Conservation (phyloP, 2,888 invertebrate genomes). For the Macrophya alboannulata region DNA sequence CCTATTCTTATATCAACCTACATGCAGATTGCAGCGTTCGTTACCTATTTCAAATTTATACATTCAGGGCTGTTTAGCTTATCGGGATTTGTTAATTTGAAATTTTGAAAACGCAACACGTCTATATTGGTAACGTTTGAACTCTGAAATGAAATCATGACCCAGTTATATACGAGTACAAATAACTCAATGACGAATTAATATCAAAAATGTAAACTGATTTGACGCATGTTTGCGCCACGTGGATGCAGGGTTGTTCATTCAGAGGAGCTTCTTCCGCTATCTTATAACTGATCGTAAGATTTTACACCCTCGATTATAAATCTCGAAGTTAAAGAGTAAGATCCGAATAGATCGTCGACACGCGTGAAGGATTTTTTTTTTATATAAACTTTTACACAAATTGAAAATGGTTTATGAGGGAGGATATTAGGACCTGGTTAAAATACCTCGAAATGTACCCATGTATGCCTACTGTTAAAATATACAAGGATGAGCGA, state of each 20-base stretch:
- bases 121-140: not conserved
- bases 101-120: not conserved
- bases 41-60: not conserved
- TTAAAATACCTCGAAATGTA: conserved; percentile 9
- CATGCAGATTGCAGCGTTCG: not conserved
- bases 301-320: too few species aligned
- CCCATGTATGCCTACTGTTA: not conserved
- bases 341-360: not conserved
- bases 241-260: not conserved
- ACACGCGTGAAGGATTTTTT: not conserved
- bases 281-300: too few species aligned
- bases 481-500: conserved; percentile 16
- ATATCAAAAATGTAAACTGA: not conserved
- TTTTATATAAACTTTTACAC: not conserved
- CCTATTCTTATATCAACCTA: too few species aligned
- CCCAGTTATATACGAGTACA: not conserved
- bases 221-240: not conserved
- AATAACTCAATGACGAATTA: not conserved
- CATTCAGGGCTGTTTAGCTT: not conserved
- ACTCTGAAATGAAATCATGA: conserved; percentile 33
- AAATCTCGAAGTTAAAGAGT: too few species aligned
- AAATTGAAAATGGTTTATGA: not conserved
- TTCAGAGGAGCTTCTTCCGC: not conserved
- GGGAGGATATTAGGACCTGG: not conserved
- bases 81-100: not conserved